Evolutionary conservation across 2,888 invertebrate genomes (phyloP).

Genomic region (Salticus scenicus): DNA sequence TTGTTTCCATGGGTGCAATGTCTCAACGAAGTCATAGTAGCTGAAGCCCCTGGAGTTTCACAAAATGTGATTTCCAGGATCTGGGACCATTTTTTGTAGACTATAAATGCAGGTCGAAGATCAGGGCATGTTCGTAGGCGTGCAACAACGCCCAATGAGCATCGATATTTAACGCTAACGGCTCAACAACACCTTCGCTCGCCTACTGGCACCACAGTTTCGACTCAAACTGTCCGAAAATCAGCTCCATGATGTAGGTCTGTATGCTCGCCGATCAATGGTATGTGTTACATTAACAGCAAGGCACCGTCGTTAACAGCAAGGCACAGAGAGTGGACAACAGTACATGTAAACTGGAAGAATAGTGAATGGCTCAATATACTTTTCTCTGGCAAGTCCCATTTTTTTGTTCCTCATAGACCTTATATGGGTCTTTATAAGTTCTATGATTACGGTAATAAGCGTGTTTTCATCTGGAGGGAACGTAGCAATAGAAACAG

Average conservation of each 20-base stretch:
- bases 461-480: constrained; percentile 18
- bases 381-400: constrained; percentile 2
- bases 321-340: background rate
- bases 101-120: background rate
- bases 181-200: constrained; percentile 22
- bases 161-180: background rate
- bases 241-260: background rate
- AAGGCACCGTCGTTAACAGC: background rate
- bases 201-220: constrained; percentile 14
- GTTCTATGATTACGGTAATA: constrained; percentile 1
- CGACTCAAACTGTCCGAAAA: constrained; percentile 1
- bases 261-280: background rate
- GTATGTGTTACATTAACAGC: background rate
- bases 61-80: constrained; percentile 12
- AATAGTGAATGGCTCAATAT: background rate
- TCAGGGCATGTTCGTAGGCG: background rate
- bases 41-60: no score
- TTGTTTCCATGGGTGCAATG: no score
- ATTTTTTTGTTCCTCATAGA: background rate
- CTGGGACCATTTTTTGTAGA: background rate
- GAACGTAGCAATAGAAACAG: constrained; percentile 1
- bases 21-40: no score
- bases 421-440: no score
- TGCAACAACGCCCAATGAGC: background rate
- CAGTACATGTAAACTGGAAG: background rate